Percentiles rank a stretch among this genome's conserved stretches.
phyloP scores from a whole-genome alignment of 2,113 vertebrate genomes.

The Carlito syrichta region DNA sequence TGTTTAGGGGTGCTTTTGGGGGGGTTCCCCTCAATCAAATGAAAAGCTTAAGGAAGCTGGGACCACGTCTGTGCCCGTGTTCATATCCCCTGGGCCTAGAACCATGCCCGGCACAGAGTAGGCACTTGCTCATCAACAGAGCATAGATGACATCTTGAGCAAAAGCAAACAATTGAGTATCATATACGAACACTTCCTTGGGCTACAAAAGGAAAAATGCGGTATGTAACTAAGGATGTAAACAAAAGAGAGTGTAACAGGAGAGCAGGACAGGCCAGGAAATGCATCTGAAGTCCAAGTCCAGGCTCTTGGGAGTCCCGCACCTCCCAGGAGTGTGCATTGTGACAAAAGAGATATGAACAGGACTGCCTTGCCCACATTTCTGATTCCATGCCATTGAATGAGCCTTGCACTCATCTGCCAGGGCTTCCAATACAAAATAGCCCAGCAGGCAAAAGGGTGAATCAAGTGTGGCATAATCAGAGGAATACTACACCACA shows the following conservation, averaged over 20 bases:
- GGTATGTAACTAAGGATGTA: not conserved
- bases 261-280: not conserved
- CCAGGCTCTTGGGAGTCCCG: fast-evolving
- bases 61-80: not conserved
- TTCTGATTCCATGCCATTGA: not conserved
- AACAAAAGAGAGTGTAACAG: fast-evolving
- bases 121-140: not conserved
- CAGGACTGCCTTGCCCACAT: no score
- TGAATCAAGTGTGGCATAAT: not conserved
- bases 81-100: not conserved
- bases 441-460: no score
- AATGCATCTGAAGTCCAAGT: fast-evolving
- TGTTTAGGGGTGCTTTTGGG: not conserved
- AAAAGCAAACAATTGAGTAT: not conserved
- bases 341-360: no score
- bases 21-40: not conserved
- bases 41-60: not conserved
- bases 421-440: not conserved
- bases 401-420: not conserved
- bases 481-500: not conserved
- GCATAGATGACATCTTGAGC: not conserved
- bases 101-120: not conserved
- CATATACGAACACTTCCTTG: not conserved
- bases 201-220: not conserved
- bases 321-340: not conserved